A percentile compares a stretch with the other conserved stretches of the same genome.
Conservation (phyloP, 2,113 vertebrate species). For the Platichthys stellatus region DNA sequence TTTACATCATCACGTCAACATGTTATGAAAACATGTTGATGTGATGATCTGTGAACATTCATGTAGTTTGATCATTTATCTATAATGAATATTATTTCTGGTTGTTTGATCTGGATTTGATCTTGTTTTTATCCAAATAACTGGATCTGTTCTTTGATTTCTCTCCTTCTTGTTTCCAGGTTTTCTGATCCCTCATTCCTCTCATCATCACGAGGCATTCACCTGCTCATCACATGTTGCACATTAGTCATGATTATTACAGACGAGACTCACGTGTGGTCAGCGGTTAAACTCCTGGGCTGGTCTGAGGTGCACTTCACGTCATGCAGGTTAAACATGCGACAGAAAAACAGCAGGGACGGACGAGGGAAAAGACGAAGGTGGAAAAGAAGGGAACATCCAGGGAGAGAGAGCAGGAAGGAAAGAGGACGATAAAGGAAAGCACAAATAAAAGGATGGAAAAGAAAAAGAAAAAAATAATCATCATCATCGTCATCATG, state of each 20-base stretch:
- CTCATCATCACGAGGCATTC: too few relatives aligned
- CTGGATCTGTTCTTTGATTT: background rate
- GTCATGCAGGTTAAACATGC: conserved; percentile 57
- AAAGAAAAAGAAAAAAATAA: conserved; percentile 8
- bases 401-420: too few relatives aligned
- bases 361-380: background rate
- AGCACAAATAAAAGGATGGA: background rate
- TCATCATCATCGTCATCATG: conserved; percentile 17
- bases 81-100: too few relatives aligned
- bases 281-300: conserved; percentile 11
- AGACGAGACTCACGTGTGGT: conserved; percentile 43
- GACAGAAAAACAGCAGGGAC: background rate
- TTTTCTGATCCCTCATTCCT: too few relatives aligned
- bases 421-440: background rate
- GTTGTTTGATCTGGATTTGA: too few relatives aligned
- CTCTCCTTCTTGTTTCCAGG: too few relatives aligned
- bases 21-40: too few relatives aligned
- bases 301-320: conserved; percentile 20
- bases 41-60: too few relatives aligned
- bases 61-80: too few relatives aligned
- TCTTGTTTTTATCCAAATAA: background rate
- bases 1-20: too few relatives aligned
- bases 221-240: too few relatives aligned
- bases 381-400: background rate
- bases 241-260: background rate